These are phyloP conservation scores for Tyrannus savana DNA, from an alignment of 2,113 vertebrate species.

Conservation along the genomic window DNA sequence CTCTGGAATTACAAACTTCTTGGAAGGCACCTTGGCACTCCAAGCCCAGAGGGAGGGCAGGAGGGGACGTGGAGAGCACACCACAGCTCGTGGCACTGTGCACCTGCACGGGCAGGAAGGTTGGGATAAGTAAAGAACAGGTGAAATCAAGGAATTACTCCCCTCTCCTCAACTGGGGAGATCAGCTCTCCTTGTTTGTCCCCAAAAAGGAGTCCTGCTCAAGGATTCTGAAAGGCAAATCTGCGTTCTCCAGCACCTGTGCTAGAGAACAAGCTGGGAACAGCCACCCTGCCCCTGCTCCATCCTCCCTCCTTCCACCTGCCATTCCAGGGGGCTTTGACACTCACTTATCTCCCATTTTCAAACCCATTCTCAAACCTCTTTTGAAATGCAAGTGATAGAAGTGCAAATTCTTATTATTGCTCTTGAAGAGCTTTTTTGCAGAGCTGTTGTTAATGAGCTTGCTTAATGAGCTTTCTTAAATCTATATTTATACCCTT, in stretches of 20 bases:
- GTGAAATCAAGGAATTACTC: neutral
- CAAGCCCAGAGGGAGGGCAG: neutral
- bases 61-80: neutral
- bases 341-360: neutral
- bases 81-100: neutral
- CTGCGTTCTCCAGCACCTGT: neutral
- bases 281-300: neutral
- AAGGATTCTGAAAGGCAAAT: neutral
- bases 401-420: slow-evolving; percentile 39
- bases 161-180: neutral
- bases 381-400: neutral
- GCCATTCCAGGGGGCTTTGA: neutral
- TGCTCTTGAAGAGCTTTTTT: slow-evolving; percentile 31
- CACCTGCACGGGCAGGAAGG: neutral
- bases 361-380: neutral
- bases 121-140: neutral
- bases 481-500: slow-evolving; percentile 52
- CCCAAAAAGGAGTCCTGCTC: neutral
- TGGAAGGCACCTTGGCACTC: neutral
- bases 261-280: neutral
- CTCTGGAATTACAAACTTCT: neutral
- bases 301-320: neutral
- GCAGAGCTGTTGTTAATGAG: slow-evolving; percentile 55
- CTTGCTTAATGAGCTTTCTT: slow-evolving; percentile 54
- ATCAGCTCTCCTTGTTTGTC: neutral